These are phyloP conservation scores for Castor canadensis DNA, from an alignment of 2,113 vertebrate genomes.

Conservation along the genomic window DNA sequence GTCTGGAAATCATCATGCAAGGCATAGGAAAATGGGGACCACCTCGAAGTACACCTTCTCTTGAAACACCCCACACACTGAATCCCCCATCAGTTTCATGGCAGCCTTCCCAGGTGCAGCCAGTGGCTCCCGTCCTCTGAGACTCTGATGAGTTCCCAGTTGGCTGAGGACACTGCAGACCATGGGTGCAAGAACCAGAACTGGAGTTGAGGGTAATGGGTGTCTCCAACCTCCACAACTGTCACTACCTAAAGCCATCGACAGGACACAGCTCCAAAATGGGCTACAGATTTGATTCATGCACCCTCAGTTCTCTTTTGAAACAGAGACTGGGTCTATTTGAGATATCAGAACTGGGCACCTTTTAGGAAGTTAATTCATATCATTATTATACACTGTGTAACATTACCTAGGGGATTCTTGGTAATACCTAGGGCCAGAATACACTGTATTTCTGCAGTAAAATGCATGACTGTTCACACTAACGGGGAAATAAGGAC, in stretches of 20 bases:
- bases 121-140: neutral
- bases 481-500: neutral
- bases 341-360: neutral
- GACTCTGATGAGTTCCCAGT: fast-evolving
- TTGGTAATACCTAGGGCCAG: neutral
- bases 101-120: fast-evolving
- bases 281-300: fast-evolving
- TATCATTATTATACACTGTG: fast-evolving
- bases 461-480: neutral
- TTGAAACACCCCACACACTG: fast-evolving
- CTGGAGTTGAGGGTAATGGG: fast-evolving
- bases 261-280: fast-evolving
- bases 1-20: neutral
- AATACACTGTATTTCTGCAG: fast-evolving
- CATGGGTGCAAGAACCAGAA: neutral
- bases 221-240: neutral
- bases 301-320: fast-evolving
- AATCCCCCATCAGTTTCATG: no score
- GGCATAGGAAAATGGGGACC: fast-evolving
- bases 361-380: neutral
- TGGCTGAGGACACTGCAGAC: neutral
- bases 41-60: fast-evolving
- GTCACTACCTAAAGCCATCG: fast-evolving
- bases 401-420: fast-evolving
- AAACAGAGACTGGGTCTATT: neutral